A percentile compares a stretch with the other conserved stretches of the same genome.
These are phyloP conservation scores for Drosophila kohkoa DNA, from an alignment of 1,140 invertebrate species.

Conservation along the genomic window DNA sequence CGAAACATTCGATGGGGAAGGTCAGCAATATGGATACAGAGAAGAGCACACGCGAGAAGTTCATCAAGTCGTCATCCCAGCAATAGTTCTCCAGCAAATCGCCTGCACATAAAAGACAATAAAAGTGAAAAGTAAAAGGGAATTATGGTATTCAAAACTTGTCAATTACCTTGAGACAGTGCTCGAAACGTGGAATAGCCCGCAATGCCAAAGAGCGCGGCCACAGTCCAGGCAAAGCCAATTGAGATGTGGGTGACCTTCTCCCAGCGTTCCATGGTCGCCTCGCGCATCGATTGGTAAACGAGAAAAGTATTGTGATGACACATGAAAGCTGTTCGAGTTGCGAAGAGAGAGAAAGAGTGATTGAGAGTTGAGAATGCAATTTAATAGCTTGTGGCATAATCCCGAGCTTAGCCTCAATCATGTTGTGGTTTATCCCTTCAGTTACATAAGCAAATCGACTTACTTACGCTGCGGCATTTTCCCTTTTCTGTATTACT, in stretches of 20 bases:
- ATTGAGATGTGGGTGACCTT: constrained; percentile 93
- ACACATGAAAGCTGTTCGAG: constrained; percentile 93
- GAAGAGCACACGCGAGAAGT: constrained; percentile 92
- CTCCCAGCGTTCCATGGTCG: constrained; percentile 92
- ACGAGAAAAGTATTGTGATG: constrained; percentile 96
- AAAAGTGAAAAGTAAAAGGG: neutral
- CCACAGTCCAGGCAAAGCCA: constrained; percentile 89
- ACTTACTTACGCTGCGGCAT: neutral
- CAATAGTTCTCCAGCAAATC: constrained; percentile 96
- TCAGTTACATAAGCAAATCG: constrained; percentile 32
- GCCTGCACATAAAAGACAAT: constrained; percentile 86
- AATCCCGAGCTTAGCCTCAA: constrained; percentile 30
- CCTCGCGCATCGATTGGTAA: constrained; percentile 92
- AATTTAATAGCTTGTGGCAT: constrained; percentile 22
- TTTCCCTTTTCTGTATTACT: neutral
- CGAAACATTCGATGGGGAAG: constrained; percentile 95
- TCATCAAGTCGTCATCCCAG: constrained; percentile 94
- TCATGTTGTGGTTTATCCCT: constrained; percentile 22
- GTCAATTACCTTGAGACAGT: constrained; percentile 89
- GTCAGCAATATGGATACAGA: constrained; percentile 94
- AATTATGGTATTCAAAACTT: neutral
- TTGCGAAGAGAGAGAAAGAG: constrained; percentile 16
- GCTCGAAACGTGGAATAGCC: constrained; percentile 94
- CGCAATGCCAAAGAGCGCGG: constrained; percentile 90
- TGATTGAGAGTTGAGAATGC: constrained; percentile 18